Conservation (phyloP, 2,797 vertebrate genomes). For the Rhabdophis nuchalis region DNA sequence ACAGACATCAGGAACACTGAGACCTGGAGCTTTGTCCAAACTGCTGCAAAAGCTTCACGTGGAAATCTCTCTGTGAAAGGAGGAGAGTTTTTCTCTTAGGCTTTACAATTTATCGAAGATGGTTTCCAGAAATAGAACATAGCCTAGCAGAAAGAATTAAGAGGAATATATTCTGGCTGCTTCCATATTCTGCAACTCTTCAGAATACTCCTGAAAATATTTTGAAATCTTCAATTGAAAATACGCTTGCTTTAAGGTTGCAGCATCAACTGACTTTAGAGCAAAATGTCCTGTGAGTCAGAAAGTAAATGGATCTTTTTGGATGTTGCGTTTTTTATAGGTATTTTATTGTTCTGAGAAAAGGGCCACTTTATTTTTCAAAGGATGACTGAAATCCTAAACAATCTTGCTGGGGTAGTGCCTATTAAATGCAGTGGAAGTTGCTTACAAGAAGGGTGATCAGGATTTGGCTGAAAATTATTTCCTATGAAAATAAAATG, state of each 20-base stretch:
- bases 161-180: neutral
- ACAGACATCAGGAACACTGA: neutral
- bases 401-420: neutral
- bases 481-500: neutral
- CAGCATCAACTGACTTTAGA: neutral
- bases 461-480: neutral
- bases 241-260: too few species aligned
- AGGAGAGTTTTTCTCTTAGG: neutral
- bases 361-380: neutral
- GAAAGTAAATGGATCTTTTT: neutral
- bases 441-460: neutral
- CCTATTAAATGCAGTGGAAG: neutral
- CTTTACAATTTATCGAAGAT: neutral
- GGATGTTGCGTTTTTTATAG: neutral
- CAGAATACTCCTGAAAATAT: neutral
- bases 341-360: neutral
- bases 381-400: neutral
- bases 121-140: neutral
- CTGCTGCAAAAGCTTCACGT: neutral
- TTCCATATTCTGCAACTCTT: neutral
- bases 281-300: neutral
- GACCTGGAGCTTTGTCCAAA: neutral
- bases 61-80: neutral
- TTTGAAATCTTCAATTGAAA: neutral
- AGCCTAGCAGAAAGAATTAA: too few species aligned